Evolutionary conservation across 2,888 invertebrate genomes (phyloP), one percentile per base, ranked within the genome.

Genomic region (Netelia inedita): DNA sequence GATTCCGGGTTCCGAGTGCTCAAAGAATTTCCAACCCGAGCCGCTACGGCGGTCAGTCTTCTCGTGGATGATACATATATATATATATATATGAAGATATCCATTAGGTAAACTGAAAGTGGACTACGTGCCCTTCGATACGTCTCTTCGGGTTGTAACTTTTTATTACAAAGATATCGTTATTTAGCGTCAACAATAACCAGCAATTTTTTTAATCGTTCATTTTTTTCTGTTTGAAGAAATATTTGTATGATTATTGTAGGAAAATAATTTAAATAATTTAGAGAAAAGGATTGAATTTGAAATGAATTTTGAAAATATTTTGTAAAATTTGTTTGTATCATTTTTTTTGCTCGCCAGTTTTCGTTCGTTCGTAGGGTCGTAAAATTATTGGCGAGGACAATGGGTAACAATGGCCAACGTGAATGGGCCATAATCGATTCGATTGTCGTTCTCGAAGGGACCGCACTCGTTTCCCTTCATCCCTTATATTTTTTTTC

Each of bases 351-450:
- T 72, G 57, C 41, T 71, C n/a, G 75, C 10, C 50, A 28, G 50
- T 50, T n/a, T 61, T 35, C 41, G 35, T 35, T 35, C 6, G 35
- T 6, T 6, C 35, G 75, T 81, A 11, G 43, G 21, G 87, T 89
- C 88, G 87, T 91, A 91, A 91, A 90, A 79, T 88, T 88, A 88
- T 90, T 79, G 74, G 86, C 74, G 65, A 85, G 86, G 82, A 89
- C 88, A 89, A 89, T 88, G 76, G 80, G 23, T 83, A 86, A 90
- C 88, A 90, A 90, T 89, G 82, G 87, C 53, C 55, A 59, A 71
- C 63, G 79, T 85, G 87, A 90, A 89, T 89, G 87, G 87, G 82
- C 89, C 88, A 89, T 91, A 89, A 92, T 91, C 91, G 90, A 91
- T 91, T 90, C 89, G 89, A 90, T 89, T 90, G 90, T 91, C 87